Percentiles rank a stretch among this genome's conserved stretches.
Conservation (phyloP, 2,888 invertebrate species). For the Lochmaea crataegi region DNA sequence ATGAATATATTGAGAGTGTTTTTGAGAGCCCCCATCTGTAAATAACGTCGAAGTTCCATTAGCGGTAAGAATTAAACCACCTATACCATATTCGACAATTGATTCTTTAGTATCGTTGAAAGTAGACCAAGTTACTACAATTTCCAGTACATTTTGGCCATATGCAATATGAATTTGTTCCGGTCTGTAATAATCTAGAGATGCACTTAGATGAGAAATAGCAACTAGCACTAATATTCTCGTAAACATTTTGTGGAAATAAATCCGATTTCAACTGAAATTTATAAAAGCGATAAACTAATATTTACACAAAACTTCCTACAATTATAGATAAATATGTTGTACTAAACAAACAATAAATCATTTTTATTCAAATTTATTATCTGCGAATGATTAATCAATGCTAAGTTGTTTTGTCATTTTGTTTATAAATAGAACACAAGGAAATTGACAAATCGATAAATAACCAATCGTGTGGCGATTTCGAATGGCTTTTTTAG, state of each 20-base stretch:
- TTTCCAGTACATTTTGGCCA: conserved; percentile 74
- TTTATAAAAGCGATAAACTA: background rate
- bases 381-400: background rate
- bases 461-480: too few species aligned
- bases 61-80: conserved; percentile 69
- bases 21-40: conserved; percentile 77
- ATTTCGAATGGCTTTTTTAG: too few species aligned
- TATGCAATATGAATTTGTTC: conserved; percentile 77
- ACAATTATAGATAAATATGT: background rate
- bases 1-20: conserved; percentile 81
- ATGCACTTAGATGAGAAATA: conserved; percentile 23
- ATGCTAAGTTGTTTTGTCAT: background rate
- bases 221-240: conserved; percentile 21
- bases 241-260: conserved; percentile 7
- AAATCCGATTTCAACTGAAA: background rate
- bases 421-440: conserved; percentile 3
- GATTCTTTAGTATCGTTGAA: conserved; percentile 75
- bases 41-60: conserved; percentile 73
- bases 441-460: too few species aligned
- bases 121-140: conserved; percentile 88
- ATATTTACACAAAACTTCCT: background rate
- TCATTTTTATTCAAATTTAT: conserved; percentile 1
- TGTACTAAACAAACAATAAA: background rate
- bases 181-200: conserved; percentile 68
- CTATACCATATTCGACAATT: conserved; percentile 80